Base-by-base conservation (phyloP, 2,888 invertebrate genomes). In the Choreutis nemorana region DNA sequence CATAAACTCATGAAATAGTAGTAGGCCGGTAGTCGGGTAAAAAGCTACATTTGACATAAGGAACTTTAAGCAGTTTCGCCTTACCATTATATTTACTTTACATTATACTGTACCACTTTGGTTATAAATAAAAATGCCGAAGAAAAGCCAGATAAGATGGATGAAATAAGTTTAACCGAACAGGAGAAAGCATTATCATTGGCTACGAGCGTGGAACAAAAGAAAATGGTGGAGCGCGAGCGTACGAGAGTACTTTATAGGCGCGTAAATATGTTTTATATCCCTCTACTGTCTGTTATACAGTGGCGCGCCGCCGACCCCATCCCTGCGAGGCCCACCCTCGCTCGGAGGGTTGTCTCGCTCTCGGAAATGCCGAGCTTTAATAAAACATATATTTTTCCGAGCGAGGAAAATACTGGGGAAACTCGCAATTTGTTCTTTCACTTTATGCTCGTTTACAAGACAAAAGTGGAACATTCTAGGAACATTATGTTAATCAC, bases 211-310 rank as follows among this genome's bases (percentile, higher is more conserved):
- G 50, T 58, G 66, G 77, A 78, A 78, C 78, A 78, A 78, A 70
- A 78, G 77, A 77, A 75, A 78, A 75, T 70, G 67, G 70, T 72
- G 59, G 71, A 75, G 72, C 70, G 71, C 63, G 65, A 73, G 65
- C 71, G 75, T 71, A 77, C 75, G 68, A 77, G 75, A 77, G 78
- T 77, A 75, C 77, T 78, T 78, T 78, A 78, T 78, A 78, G 78
- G 77, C 77, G 78, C 78, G 78, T 78, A 78, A 78, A 78, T 78
- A 78, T 78, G 78, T 78, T 78, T 78, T 77, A 78, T 77, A 77
- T 75, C 75, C 71, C 71, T 78, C 77, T 73, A 77, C 70, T 77
- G 77, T 75, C 77, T 77, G 78, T 77, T 77, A 75, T 77, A 75
- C 70, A 77, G 65, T 72, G 75, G 73, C 70, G 67, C 66, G 70